Conservation (phyloP, 2,113 vertebrate genomes). For the Callopanchax toddi region DNA sequence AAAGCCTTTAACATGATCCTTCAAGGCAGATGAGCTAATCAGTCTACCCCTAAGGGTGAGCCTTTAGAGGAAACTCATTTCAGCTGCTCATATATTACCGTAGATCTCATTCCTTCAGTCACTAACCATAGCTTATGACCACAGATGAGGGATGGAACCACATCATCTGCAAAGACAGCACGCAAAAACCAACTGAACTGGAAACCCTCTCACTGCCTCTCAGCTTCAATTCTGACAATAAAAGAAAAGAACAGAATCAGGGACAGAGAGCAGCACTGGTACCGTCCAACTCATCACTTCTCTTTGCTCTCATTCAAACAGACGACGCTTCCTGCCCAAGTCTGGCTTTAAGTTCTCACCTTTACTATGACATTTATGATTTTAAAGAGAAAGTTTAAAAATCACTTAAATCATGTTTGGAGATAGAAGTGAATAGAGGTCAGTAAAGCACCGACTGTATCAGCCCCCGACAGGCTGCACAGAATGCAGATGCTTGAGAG, state of each 20-base stretch:
- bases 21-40: background rate
- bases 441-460: slow-evolving; percentile 35
- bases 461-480: slow-evolving; percentile 30
- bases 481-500: slow-evolving; percentile 16
- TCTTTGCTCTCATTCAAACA: background rate
- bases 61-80: background rate
- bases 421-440: slow-evolving; percentile 2
- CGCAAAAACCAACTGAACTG: background rate
- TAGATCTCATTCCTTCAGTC: background rate
- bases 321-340: background rate
- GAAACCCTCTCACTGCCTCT: background rate
- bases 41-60: background rate
- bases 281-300: background rate
- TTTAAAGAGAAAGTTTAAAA: background rate
- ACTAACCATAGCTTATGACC: background rate
- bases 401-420: background rate
- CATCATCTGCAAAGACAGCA: background rate
- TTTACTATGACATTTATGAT: background rate
- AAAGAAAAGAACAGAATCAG: background rate
- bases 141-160: background rate
- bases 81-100: background rate
- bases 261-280: background rate
- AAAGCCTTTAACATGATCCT: background rate
- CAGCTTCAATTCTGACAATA: background rate
- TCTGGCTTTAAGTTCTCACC: background rate